Conservation (phyloP, 2,888 invertebrate genomes). For the Noctua janthina region DNA sequence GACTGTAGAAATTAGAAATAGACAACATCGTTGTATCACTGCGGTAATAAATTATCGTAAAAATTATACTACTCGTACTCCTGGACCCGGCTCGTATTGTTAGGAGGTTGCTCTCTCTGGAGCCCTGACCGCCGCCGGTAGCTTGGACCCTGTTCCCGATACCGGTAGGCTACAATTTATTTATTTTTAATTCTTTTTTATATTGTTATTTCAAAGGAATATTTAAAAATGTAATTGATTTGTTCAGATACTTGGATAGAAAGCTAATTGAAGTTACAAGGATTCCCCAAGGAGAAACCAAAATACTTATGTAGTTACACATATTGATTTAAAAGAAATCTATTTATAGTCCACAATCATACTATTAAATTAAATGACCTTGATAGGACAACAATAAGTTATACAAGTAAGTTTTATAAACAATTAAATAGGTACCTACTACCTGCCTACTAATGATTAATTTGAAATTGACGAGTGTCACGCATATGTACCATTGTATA, state of each 20-base stretch:
- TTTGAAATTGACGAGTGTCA: conserved; percentile 54
- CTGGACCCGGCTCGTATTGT: no score
- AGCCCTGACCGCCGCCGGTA: no score
- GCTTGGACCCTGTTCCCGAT: no score
- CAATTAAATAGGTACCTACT: conserved; percentile 28
- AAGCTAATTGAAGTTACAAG: background rate
- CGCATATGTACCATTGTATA: conserved; percentile 47
- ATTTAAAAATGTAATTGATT: background rate
- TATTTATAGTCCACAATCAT: conserved; percentile 1
- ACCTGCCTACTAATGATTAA: conserved; percentile 34
- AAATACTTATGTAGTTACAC: background rate
- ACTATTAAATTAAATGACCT: background rate
- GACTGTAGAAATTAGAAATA: background rate
- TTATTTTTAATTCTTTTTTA: no score
- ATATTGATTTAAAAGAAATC: conserved; percentile 7
- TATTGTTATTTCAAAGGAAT: no score
- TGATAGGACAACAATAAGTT: conserved; percentile 17
- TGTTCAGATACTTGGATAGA: background rate
- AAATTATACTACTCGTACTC: no score
- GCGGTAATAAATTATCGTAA: background rate
- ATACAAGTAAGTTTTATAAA: conserved; percentile 31
- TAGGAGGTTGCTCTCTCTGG: no score
- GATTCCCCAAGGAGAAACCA: background rate
- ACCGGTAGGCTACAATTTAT: no score
- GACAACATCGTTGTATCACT: background rate